Evolutionary conservation across 2,113 vertebrate genomes (phyloP).

Genomic region (Recurvirostra avosetta): DNA sequence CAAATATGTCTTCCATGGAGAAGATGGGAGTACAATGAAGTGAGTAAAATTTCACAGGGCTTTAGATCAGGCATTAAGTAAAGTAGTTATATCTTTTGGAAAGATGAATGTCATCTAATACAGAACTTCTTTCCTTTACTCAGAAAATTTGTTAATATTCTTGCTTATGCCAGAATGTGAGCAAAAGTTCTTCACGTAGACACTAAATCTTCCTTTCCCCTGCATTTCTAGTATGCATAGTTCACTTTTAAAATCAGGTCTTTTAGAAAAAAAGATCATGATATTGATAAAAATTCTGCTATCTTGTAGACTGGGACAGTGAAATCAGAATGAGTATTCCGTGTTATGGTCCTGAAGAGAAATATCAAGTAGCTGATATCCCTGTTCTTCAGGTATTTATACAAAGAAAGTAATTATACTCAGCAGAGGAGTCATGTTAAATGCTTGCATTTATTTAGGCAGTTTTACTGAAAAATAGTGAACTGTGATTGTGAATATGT

Average conservation of each 20-base stretch:
- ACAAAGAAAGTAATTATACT: background rate
- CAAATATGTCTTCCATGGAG: slow-evolving; percentile 4
- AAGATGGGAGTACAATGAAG: slow-evolving; percentile 54
- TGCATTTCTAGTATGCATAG: background rate
- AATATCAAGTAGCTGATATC: background rate
- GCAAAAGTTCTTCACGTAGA: background rate
- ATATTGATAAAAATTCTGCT: background rate
- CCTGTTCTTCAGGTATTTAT: background rate
- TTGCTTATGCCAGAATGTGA: background rate
- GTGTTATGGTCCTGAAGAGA: background rate
- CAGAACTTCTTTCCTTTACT: background rate
- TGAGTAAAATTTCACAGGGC: slow-evolving; percentile 26
- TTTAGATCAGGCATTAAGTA: slow-evolving; percentile 29
- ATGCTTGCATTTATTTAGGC: background rate
- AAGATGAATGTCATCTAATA: background rate
- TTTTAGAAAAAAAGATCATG: background rate
- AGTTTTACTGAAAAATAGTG: background rate
- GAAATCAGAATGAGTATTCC: background rate
- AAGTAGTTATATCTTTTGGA: background rate
- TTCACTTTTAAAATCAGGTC: background rate
- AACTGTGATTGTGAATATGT: background rate
- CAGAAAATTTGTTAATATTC: background rate
- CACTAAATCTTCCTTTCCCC: background rate
- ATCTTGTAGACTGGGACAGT: background rate
- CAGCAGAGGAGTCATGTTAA: background rate